phyloP scores from a whole-genome alignment of 2,888 invertebrate genomes.

The Herminia tarsipennalis region DNA sequence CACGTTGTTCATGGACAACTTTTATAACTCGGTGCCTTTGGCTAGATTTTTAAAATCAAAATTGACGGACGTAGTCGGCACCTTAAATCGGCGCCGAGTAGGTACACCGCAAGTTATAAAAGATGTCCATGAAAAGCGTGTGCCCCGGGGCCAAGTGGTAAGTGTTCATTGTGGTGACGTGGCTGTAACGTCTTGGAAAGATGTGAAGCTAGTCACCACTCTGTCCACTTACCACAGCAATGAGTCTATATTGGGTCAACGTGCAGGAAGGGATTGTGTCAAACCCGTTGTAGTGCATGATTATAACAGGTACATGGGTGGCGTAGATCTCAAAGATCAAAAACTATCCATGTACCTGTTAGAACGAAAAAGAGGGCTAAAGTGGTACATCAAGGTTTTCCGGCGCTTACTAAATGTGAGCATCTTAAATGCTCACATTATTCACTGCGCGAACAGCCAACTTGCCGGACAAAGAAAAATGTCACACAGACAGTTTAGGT shows the following conservation, averaged over 20 bases:
- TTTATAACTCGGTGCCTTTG: slow-evolving; percentile 19
- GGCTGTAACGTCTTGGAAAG: neutral
- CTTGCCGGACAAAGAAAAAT: too few species aligned
- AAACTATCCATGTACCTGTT: too few species aligned
- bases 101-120: neutral
- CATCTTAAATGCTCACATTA: too few species aligned
- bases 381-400: too few species aligned
- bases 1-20: slow-evolving; percentile 28
- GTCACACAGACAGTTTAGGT: too few species aligned
- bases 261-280: neutral
- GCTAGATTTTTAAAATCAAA: slow-evolving; percentile 8
- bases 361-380: too few species aligned
- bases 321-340: too few species aligned
- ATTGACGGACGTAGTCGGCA: neutral
- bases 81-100: neutral
- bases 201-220: neutral
- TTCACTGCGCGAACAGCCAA: too few species aligned
- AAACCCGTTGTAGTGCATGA: too few species aligned
- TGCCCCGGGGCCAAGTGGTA: slow-evolving; percentile 11
- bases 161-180: slow-evolving; percentile 31
- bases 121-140: neutral
- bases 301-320: too few species aligned
- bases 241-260: neutral
- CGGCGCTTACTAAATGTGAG: too few species aligned
- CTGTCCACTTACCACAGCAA: neutral